Base-by-base conservation (phyloP, 1,140 invertebrate species). In the Zaprionus tsacasi region DNA sequence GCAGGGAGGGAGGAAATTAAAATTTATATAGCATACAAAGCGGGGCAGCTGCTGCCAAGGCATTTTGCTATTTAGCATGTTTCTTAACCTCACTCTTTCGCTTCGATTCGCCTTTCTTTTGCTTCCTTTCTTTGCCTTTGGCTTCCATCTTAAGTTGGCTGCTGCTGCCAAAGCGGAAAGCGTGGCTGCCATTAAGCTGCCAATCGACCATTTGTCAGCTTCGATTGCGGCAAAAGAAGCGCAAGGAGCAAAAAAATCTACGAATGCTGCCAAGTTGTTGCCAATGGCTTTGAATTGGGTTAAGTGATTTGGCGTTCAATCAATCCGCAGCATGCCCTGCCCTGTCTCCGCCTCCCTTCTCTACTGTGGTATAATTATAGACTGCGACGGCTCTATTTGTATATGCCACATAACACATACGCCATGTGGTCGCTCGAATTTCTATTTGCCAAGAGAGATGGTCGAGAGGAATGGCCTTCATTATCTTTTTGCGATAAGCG, bases 261-360 rank as follows among this genome's bases (percentile, higher is more conserved):
- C 59, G 55, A 38, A 55, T 69, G 48, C 43, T 83, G 78, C 82
- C 82, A 81, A 86, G 69, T 82, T 85, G 55, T 86, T 81, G 78
- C 75, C 76, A 87, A 87, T 67, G 60, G 56, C 68, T 87, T 82
- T 64, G 76, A 82, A 79, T 87, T 87, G 79, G 82, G 82, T 86
- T 86, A 86, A 86, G 82, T 86, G 79, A 76, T 76, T 76, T 86
- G 82, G 75, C 79, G 77, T 87, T 86, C 79, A 76, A 87, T 87
- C 82, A 82, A 82, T 78, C 78, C 61, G 21, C 35, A 56, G 35
- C 52, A 58, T 60, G 40, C 55, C 21, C 74, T 50, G 15, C 50
- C 30, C 27, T 54, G 21, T 30, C 27, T 33, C 21, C 48, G 10
- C 17, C 15, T 7, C 48, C 52, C 10, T 40, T 11, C 10, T 40